Evolutionary conservation across 2,888 invertebrate species (phyloP), one percentile per base, ranked within the genome.

Genomic region (Altica lythri): DNA sequence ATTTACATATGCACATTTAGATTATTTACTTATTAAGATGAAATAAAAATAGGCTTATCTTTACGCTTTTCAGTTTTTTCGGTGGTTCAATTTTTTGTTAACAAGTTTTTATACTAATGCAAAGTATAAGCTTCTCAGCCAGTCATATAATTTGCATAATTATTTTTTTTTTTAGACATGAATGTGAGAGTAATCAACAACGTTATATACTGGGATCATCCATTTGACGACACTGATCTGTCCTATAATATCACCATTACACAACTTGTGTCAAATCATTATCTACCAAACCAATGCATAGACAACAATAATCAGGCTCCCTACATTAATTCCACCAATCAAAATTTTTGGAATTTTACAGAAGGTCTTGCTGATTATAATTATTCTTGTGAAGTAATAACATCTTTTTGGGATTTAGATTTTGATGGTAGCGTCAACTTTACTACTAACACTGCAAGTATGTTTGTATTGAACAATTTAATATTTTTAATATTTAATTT

Each of bases 241-340:
- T 32, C 13, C 9, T 53, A 53, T 17, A 13, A 13, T 9, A 22
- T 53, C 8, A 10, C 14, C 1, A 18, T 38, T 17, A 1, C 2
- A 5, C 12, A 18, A 37, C 1, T 53, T 10, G 27, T 10, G n/a
- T 5, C 48, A 6, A 42, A 42, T n/a, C 55, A 52, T 48, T 47
- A 12, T 30, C 16, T 35, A 12, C 46, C 55, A 1, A 5, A 8
- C 1, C 4, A 32, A 5, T 56, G 55, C 14, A 22, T 27, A 25
- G 6, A 25, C 9, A 9, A 22, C 12, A 10, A 40, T 10, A n/a
- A 5, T 14, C 18, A 25, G 3, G 9, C 9, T 8, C 2, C 3
- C 3, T 22, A 8, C 10, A n/a, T 1, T 12, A 22, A 40, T 13
- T 16, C 8, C 1, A 44, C 44, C 1, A 10, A 22, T 12, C 6